phyloP scores from a whole-genome alignment of 2,797 vertebrate species.

The Argentina silus region DNA sequence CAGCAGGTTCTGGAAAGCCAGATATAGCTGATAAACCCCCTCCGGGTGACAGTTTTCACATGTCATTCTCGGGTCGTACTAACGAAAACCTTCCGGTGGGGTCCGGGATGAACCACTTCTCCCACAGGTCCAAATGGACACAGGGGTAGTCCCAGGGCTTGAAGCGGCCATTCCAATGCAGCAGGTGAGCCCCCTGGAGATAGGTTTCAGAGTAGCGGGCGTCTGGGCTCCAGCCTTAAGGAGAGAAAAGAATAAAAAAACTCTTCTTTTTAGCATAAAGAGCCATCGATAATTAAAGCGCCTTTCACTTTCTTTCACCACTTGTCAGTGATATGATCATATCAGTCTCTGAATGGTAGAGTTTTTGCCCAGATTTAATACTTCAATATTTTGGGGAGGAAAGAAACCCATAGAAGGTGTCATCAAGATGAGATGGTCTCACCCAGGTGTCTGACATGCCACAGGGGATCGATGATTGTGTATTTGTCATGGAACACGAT shows the following conservation, averaged over 20 bases:
- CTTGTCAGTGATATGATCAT: too few species aligned
- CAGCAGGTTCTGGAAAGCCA: conserved; percentile 6
- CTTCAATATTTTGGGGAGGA: too few species aligned
- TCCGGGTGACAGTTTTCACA: conserved; percentile 31
- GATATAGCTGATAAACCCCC: background rate
- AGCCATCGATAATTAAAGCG: too few species aligned
- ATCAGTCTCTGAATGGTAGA: too few species aligned
- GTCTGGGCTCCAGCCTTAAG: conserved; percentile 91
- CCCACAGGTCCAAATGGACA: conserved; percentile 90
- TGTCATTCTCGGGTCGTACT: conserved; percentile 74
- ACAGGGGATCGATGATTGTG: conserved; percentile 89
- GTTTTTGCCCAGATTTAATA: too few species aligned
- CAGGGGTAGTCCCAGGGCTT: conserved; percentile 93
- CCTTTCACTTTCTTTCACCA: too few species aligned
- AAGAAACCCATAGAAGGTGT: background rate
- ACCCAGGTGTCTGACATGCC: conserved; percentile 96
- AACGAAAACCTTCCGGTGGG: conserved; percentile 87
- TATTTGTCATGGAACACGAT: conserved; percentile 93
- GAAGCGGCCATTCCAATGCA: conserved; percentile 97
- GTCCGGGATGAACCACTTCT: conserved; percentile 95
- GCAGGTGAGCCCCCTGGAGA: conserved; percentile 88
- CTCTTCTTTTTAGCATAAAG: background rate
- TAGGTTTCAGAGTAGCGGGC: conserved; percentile 82
- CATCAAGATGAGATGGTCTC: conserved; percentile 32
- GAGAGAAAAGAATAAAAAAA: background rate